phyloP scores from a whole-genome alignment of 2,113 vertebrate genomes.

The Ahaetulla prasina region DNA sequence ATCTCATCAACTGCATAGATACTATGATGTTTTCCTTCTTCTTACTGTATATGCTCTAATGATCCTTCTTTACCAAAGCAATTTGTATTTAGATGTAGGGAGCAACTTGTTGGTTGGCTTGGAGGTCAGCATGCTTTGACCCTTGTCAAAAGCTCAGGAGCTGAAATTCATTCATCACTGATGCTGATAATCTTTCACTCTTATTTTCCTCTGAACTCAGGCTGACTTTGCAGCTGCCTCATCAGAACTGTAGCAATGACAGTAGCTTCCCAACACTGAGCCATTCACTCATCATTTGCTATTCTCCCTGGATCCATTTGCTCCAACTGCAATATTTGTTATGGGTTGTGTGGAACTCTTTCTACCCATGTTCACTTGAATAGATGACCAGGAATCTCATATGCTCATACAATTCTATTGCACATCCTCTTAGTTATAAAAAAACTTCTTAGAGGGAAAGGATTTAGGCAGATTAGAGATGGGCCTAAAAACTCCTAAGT shows the following conservation, averaged over 20 bases:
- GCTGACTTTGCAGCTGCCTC: neutral
- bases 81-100: neutral
- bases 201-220: neutral
- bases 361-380: neutral
- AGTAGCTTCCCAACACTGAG: neutral
- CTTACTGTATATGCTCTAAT: neutral
- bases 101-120: neutral
- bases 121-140: neutral
- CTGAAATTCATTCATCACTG: neutral
- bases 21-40: neutral
- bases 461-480: neutral
- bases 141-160: neutral
- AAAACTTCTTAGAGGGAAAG: neutral
- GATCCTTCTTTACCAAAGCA: neutral
- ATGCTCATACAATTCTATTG: neutral
- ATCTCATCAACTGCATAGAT: neutral
- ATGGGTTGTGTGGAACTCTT: neutral
- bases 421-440: neutral
- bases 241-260: neutral
- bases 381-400: neutral
- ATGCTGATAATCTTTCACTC: too few species aligned
- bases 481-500: neutral
- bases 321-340: neutral
- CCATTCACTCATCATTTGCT: neutral
- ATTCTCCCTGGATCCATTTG: neutral